These are phyloP conservation scores for Drosophila ogumai DNA, from an alignment of 1,140 invertebrate species.

Conservation along the genomic window DNA sequence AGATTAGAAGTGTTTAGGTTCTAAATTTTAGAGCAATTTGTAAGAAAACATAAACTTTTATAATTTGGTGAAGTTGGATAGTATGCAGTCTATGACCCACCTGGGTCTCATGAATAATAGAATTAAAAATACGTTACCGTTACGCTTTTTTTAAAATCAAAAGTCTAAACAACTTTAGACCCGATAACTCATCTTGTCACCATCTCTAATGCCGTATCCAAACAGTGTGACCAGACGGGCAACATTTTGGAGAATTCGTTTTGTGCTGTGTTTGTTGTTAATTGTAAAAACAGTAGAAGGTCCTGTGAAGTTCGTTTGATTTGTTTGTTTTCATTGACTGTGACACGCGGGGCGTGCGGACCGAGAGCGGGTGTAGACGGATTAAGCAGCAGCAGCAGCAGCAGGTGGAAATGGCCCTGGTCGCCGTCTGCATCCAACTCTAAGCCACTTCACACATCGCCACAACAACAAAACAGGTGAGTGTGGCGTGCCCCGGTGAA, in stretches of 20 bases:
- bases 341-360: constrained; percentile 5
- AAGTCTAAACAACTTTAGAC: too few species aligned
- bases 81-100: too few species aligned
- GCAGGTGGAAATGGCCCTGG: constrained; percentile 20
- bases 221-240: constrained; percentile 3
- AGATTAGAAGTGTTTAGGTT: background rate
- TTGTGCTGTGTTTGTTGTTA: constrained; percentile 21
- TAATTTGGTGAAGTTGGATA: too few species aligned
- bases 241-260: constrained; percentile 3
- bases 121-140: too few species aligned
- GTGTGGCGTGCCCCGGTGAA: constrained; percentile 12
- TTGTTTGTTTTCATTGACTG: constrained; percentile 14
- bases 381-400: background rate
- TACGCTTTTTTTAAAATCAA: too few species aligned
- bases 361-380: background rate
- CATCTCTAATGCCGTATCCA: too few species aligned
- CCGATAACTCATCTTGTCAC: background rate
- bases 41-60: background rate
- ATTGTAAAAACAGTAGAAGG: constrained; percentile 16
- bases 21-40: background rate
- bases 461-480: constrained; percentile 35
- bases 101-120: too few species aligned
- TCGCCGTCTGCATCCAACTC: background rate
- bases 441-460: constrained; percentile 6
- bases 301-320: constrained; percentile 17